Evolutionary conservation across 1,140 invertebrate genomes (phyloP).

Genomic region (Anadara kagoshimensis): DNA sequence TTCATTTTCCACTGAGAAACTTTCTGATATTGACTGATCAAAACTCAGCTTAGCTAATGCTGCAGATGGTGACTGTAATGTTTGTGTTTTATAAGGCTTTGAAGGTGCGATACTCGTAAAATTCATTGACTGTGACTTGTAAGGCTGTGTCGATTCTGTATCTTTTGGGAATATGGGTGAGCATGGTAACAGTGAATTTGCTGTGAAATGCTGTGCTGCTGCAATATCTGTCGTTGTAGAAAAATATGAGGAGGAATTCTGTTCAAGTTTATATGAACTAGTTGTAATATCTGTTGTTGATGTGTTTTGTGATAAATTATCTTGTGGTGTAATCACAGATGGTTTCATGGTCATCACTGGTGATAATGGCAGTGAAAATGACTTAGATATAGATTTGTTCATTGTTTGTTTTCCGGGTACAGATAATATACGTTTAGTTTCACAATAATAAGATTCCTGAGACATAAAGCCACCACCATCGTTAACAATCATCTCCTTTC

Average conservation of each 20-base stretch:
- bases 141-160: too few relatives aligned
- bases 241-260: neutral
- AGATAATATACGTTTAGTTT: neutral
- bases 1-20: conserved; percentile 21
- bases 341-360: conserved; percentile 19
- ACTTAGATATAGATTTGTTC: conserved; percentile 3
- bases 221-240: conserved; percentile 13
- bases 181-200: neutral
- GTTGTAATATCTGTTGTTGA: too few relatives aligned
- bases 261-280: too few relatives aligned
- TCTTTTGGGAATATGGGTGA: too few relatives aligned
- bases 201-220: neutral
- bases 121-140: too few relatives aligned
- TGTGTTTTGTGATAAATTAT: too few relatives aligned
- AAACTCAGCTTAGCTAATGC: conserved; percentile 74
- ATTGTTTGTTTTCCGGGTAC: neutral
- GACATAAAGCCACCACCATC: neutral
- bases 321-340: too few relatives aligned
- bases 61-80: conserved; percentile 70
- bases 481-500: neutral
- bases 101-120: too few relatives aligned
- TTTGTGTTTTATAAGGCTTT: conserved; percentile 15
- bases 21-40: conserved; percentile 47
- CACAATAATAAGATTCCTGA: neutral
- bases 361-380: conserved; percentile 34